phyloP scores from a whole-genome alignment of 2,797 vertebrate genomes.

The Gephyroberyx darwinii region DNA sequence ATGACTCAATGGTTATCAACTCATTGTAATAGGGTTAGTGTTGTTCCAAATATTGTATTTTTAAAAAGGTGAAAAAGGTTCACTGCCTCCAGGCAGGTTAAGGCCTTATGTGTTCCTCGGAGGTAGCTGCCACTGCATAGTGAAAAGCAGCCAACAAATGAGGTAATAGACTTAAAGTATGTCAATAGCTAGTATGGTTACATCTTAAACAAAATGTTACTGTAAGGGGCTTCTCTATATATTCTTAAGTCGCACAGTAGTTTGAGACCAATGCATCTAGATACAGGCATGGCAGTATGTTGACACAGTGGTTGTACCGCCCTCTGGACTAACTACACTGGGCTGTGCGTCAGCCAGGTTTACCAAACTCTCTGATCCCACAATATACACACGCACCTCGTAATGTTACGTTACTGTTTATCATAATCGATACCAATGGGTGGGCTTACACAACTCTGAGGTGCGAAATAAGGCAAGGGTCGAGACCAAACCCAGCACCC shows the following conservation, averaged over 20 bases:
- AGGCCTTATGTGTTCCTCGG: not conserved
- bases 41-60: conserved; percentile 7
- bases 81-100: conserved; percentile 9
- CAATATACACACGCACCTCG: not conserved
- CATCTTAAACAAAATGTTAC: not conserved
- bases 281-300: not conserved
- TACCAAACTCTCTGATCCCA: not conserved
- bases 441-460: not conserved
- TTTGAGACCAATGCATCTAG: not conserved
- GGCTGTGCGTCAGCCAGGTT: conserved; percentile 29
- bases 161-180: not conserved
- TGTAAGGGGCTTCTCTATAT: not conserved
- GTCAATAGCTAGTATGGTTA: not conserved
- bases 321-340: conserved; percentile 29
- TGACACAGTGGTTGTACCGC: conserved; percentile 13
- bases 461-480: too few species aligned
- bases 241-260: not conserved
- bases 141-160: not conserved
- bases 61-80: not conserved
- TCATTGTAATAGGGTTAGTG: conserved; percentile 36
- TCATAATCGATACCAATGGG: too few species aligned
- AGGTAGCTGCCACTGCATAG: not conserved
- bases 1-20: conserved; percentile 55
- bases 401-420: not conserved
- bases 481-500: not conserved